Base-by-base conservation (phyloP, 1,140 invertebrate genomes). In the Diorhabda elongata region DNA sequence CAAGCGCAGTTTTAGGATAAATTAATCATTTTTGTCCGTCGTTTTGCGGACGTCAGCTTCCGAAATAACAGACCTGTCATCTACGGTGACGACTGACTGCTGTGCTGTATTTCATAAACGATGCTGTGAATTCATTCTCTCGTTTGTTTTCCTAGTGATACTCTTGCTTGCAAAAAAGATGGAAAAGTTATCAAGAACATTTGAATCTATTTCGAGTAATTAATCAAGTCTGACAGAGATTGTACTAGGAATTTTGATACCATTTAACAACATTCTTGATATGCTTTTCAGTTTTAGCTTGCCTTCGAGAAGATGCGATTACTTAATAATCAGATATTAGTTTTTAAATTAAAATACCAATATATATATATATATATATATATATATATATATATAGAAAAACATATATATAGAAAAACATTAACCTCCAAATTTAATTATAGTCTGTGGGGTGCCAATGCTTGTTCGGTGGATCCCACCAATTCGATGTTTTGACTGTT, bases 181-280 rank as follows among this genome's bases (percentile, higher is more conserved):
- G 6, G 6, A 8, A 52, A 52, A 52, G 47, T 52, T 52, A 6
- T 6, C 47, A 52, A 52, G 47, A n/a, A 52, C n/a, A 52, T 52
- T 52, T 52, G n/a, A 52, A 52, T 52, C 47, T 52, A 52, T 52
- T 52, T 52, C n/a, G 47, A 52, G 47, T 52, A 52, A 52, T 52
- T 8, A 8, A 52, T 52, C 47, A 52, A 6, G 47, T 2, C 47
- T 52, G 47, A 52, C 47, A 52, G 47, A 52, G 47, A 52, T 52
- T 52, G 47, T 52, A 6, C n/a, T 6, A n/a, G 47, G 4, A 52
- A 52, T 52, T 52, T 52, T 52, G 47, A 6, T 52, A n/a, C n/a
- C 47, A 52, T 52, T 52, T 52, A n/a, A 52, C 3, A 52, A 52
- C 6, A n/a, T 52, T 52, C n/a, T 52, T 52, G 47, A 52, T 2